These are phyloP conservation scores for Cheilosia soror DNA, from an alignment of 2,888 invertebrate species.

Conservation along the genomic window DNA sequence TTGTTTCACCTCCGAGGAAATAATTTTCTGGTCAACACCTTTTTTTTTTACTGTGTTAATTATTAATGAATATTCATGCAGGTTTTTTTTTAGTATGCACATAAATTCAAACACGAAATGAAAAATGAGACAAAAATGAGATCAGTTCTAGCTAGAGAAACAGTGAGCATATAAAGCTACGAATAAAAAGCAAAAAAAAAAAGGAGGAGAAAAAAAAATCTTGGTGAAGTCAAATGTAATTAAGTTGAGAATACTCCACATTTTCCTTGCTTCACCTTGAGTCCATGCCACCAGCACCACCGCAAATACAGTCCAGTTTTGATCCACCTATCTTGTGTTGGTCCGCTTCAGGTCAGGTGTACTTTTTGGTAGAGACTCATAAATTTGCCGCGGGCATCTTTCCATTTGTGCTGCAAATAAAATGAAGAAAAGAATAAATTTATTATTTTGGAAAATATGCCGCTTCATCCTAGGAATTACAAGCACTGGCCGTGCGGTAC, in stretches of 20 bases:
- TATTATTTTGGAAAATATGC: conserved; percentile 74
- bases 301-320: conserved; percentile 58
- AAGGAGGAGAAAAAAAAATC: conserved; percentile 25
- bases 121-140: conserved; percentile 63
- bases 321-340: conserved; percentile 47
- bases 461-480: conserved; percentile 67
- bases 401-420: conserved; percentile 68
- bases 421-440: conserved; percentile 69
- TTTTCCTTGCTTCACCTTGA: conserved; percentile 58
- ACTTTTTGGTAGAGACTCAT: conserved; percentile 54
- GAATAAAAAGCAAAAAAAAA: not conserved
- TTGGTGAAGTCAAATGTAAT: conserved; percentile 62
- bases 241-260: conserved; percentile 67
- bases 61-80: conserved; percentile 74
- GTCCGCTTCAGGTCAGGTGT: conserved; percentile 55
- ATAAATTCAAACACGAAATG: conserved; percentile 65
- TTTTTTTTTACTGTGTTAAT: conserved; percentile 40
- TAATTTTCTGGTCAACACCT: conserved; percentile 73
- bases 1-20: conserved; percentile 64
- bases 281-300: conserved; percentile 31
- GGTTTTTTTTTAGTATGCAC: conserved; percentile 54
- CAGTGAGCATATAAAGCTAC: conserved; percentile 1
- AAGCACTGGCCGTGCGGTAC: conserved; percentile 44
- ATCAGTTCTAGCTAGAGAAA: conserved; percentile 23
- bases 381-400: conserved; percentile 64